These are phyloP conservation scores for Pomacea maculata DNA, from an alignment of 1,140 invertebrate genomes.

Conservation along the genomic window DNA sequence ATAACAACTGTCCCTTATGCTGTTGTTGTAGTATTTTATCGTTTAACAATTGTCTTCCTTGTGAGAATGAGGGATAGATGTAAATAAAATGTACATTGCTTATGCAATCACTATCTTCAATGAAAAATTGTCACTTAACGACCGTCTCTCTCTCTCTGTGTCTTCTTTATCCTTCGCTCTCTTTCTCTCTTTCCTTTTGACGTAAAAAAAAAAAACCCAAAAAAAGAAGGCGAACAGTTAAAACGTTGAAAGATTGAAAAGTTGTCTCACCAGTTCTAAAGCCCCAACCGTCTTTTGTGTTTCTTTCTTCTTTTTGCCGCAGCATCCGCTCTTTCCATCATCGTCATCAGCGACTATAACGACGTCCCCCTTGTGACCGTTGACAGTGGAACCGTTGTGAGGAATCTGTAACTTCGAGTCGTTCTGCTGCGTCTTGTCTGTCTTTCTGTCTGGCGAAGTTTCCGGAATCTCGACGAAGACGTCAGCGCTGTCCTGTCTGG, in stretches of 20 bases:
- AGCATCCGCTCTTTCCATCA: neutral
- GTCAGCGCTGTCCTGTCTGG: too few relatives aligned
- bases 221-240: neutral
- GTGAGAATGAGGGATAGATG: neutral
- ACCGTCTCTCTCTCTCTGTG: neutral
- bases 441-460: too few relatives aligned
- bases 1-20: too few relatives aligned
- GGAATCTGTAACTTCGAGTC: too few relatives aligned
- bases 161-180: neutral
- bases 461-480: too few relatives aligned
- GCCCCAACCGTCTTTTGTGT: neutral
- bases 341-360: neutral
- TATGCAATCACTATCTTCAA: neutral
- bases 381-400: neutral
- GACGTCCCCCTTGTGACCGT: neutral
- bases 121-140: neutral
- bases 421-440: neutral
- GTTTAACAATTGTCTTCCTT: too few relatives aligned
- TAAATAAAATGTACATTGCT: neutral
- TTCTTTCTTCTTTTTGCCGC: neutral
- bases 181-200: neutral
- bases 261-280: conserved; percentile 6
- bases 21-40: too few relatives aligned
- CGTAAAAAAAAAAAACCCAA: neutral
- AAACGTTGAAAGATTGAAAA: neutral